These are phyloP conservation scores for Protomyctophum bolini DNA, from an alignment of 2,113 vertebrate genomes.

Conservation along the genomic window DNA sequence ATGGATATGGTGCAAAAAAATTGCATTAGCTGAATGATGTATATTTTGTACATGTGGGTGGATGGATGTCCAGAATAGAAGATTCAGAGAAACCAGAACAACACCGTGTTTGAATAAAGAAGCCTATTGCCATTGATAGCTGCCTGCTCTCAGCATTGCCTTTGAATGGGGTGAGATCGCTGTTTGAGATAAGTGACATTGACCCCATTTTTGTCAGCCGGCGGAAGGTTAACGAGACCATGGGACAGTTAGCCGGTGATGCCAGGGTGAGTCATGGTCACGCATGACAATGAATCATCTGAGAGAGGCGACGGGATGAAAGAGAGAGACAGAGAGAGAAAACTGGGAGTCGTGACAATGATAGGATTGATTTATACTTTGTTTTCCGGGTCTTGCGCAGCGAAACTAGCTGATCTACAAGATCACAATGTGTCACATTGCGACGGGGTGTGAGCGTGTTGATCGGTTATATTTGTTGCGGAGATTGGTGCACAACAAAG, in stretches of 20 bases:
- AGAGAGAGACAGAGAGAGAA: background rate
- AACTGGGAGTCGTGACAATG: conserved; percentile 49
- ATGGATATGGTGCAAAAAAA: no score
- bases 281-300: conserved; percentile 63
- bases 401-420: no score
- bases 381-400: no score
- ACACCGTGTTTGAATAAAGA: conserved; percentile 42
- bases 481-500: background rate
- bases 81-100: conserved; percentile 38
- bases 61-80: conserved; percentile 44
- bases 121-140: conserved; percentile 37
- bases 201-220: conserved; percentile 49
- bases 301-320: conserved; percentile 28
- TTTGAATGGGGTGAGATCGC: conserved; percentile 52
- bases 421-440: no score
- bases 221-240: conserved; percentile 56
- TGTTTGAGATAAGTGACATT: conserved; percentile 56
- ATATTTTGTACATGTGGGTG: conserved; percentile 1
- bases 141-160: conserved; percentile 33
- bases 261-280: conserved; percentile 63
- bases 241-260: conserved; percentile 51
- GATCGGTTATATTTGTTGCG: no score
- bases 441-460: no score
- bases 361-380: background rate
- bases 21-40: no score